Base-by-base conservation (phyloP, 2,797 vertebrate species). In the Xenopus petersii region DNA sequence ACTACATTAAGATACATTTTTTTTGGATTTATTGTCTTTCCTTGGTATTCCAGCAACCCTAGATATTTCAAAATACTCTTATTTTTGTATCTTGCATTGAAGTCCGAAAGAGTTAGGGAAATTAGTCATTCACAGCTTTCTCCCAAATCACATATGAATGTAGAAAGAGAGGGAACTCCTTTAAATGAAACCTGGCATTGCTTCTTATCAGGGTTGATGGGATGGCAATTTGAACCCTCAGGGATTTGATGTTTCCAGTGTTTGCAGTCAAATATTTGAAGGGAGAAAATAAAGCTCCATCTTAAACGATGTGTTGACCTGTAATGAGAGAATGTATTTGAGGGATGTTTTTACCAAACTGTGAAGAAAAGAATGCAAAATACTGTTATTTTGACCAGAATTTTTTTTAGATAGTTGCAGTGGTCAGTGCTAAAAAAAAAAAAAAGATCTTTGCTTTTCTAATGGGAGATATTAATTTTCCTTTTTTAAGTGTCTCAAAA, bases 201-300 rank as follows among this genome's bases (percentile, higher is more conserved):
- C 71, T 60, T 65, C 78, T 81, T 55, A 75, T 81, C 0, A 0
- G 12, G 58, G 73, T 73, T 71, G 65, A 61, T 80, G 79, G 82
- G 82, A 82, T 56, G 26, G 67, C 66, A 80, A 79, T 81, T 70
- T 12, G 72, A 80, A 79, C 71, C 80, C 70, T 67, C 16, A 12
- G 69, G 81, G 83, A 84, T 84, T 81, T 74, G 77, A 16, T 81
- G 81, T 56, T 68, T 79, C 81, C 68, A 67, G 74, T 78, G 66
- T 47, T 80, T 75, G 82, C 76, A 77, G 78, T 72, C 81, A 48
- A 79, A 74, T 85, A 81, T 80, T 85, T 85, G 75, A 66, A 63
- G 58, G 64, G 54, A 77, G 64, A 77, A 77, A 73, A 77, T 67
- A 46, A 67, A 77, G 56, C 69, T 62, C 64, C 46, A 13, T 71